Evolutionary conservation across 1,140 invertebrate genomes (phyloP).

Genomic region (Brachionus koreanus): DNA sequence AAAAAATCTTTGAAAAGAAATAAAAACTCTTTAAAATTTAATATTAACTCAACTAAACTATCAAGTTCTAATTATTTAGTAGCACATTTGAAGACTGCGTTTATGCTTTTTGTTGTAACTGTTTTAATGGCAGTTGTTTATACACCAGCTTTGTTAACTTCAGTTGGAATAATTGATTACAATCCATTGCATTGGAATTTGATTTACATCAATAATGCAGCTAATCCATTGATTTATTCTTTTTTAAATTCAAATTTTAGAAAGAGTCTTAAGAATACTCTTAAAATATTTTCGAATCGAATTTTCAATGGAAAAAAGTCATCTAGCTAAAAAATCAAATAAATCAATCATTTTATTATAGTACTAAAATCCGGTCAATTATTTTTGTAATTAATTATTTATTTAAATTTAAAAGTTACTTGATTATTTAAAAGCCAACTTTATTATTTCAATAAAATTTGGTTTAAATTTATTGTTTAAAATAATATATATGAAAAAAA

Average conservation of each 20-base stretch:
- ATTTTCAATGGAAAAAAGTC: conserved; percentile 1
- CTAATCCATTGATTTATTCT: conserved; percentile 42
- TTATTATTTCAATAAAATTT: not conserved
- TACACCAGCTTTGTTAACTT: conserved; percentile 30
- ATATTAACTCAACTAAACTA: not conserved
- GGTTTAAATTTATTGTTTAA: no score
- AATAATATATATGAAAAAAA: no score
- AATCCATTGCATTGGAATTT: conserved; percentile 43
- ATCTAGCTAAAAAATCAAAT: not conserved
- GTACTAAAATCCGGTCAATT: not conserved
- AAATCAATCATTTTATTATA: no score
- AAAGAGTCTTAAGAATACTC: conserved; percentile 7
- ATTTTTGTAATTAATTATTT: not conserved
- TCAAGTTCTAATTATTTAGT: not conserved
- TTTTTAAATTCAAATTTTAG: conserved; percentile 44
- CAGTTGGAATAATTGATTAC: conserved; percentile 1
- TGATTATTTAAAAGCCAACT: not conserved
- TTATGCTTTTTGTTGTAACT: conserved; percentile 43
- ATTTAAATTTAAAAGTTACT: not conserved
- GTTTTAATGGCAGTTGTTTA: conserved; percentile 31
- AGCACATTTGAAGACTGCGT: conserved; percentile 31
- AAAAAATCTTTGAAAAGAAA: not conserved
- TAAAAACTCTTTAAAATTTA: not conserved
- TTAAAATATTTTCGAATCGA: not conserved
- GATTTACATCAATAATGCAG: conserved; percentile 42